Percentiles rank a stretch among this genome's conserved stretches.
These are phyloP conservation scores for Troilus luridus DNA, from an alignment of 2,888 invertebrate species.

Conservation along the genomic window DNA sequence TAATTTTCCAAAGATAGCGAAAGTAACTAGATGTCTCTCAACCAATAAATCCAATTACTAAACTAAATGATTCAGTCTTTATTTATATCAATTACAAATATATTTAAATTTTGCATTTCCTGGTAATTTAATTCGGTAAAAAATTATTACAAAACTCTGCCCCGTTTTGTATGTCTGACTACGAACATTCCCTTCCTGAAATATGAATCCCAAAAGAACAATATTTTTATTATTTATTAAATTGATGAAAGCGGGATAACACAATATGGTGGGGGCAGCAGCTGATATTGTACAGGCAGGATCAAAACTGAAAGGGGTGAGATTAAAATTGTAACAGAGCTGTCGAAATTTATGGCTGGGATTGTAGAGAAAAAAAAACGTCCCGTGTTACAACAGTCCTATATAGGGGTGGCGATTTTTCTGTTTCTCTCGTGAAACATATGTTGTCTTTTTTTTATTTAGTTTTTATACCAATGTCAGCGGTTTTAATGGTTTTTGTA, in stretches of 20 bases:
- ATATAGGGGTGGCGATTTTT: conserved; percentile 41
- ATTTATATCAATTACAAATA: not conserved
- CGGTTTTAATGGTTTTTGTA: not conserved
- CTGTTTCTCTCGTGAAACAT: not conserved
- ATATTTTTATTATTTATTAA: conserved; percentile 34
- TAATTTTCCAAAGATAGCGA: too few species aligned
- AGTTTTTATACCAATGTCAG: not conserved
- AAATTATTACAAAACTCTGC: not conserved
- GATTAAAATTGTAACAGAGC: conserved; percentile 45
- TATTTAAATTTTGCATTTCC: not conserved
- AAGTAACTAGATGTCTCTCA: too few species aligned
- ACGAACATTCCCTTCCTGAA: not conserved
- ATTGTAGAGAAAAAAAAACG: not conserved
- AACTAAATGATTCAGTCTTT: not conserved
- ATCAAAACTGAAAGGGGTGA: conserved; percentile 45
- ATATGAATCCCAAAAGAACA: conserved; percentile 18
- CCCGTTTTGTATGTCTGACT: not conserved
- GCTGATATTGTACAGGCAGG: conserved; percentile 38
- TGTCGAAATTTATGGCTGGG: conserved; percentile 36
- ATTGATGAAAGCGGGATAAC: conserved; percentile 18
- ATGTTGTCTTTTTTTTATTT: not conserved
- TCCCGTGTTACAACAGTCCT: conserved; percentile 25
- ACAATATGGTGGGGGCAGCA: not conserved
- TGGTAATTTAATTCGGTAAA: not conserved
- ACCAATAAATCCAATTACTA: too few species aligned